These are phyloP conservation scores for Aramus guarauna DNA, from an alignment of 2,113 vertebrate genomes.

Conservation along the genomic window DNA sequence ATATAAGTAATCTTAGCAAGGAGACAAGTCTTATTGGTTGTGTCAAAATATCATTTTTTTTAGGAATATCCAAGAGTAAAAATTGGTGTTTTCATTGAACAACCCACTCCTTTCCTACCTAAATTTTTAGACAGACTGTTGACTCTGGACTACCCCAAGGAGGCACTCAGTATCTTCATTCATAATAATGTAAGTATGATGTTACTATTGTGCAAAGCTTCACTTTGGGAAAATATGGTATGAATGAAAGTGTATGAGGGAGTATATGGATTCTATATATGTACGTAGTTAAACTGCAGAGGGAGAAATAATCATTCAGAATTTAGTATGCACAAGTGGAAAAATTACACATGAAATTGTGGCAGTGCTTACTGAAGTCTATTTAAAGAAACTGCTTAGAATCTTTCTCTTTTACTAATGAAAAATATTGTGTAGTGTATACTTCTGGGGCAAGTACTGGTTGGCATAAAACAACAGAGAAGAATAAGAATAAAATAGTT, in stretches of 20 bases:
- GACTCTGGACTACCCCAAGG: conserved; percentile 88
- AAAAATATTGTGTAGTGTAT: background rate
- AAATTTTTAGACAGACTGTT: conserved; percentile 89
- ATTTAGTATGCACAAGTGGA: background rate
- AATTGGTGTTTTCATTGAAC: conserved; percentile 93
- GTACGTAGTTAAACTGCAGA: background rate
- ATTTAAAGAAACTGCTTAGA: background rate
- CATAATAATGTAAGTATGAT: conserved; percentile 91
- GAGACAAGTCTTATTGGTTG: conserved; percentile 5
- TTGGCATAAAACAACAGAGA: background rate
- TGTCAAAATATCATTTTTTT: conserved; percentile 40
- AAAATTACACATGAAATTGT: background rate
- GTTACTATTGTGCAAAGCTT: background rate
- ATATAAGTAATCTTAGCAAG: background rate
- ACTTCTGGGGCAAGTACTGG: background rate
- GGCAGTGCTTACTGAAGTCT: background rate
- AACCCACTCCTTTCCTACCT: conserved; percentile 95
- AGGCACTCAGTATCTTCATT: conserved; percentile 88
- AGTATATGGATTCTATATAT: background rate
- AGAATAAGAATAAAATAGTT: background rate
- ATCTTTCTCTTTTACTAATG: background rate
- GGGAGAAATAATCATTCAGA: background rate
- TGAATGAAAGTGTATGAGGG: background rate
- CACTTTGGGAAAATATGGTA: background rate
- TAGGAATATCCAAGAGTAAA: conserved; percentile 87